phyloP scores from a whole-genome alignment of 1,140 invertebrate genomes.

The Anastrepha obliqua region DNA sequence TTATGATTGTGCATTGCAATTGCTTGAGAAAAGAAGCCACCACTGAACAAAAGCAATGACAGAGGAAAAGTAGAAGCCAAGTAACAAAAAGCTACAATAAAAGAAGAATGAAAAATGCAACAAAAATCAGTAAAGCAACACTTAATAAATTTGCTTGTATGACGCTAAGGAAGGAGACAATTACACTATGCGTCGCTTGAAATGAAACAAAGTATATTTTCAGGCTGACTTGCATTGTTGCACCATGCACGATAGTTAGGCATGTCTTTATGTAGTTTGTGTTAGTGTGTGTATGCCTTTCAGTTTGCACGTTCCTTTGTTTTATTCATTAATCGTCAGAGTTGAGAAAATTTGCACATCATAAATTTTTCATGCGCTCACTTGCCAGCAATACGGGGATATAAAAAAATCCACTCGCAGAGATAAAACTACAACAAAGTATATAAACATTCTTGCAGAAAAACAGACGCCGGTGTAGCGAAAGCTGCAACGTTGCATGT shows the following conservation, averaged over 20 bases:
- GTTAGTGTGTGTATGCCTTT: neutral
- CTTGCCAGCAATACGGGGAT: neutral
- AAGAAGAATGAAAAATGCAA: neutral
- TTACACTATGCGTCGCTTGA: neutral
- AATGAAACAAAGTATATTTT: neutral
- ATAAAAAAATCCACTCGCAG: neutral
- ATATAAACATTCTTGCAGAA: neutral
- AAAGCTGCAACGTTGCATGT: constrained; percentile 42
- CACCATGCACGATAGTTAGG: neutral
- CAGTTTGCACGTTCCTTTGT: neutral
- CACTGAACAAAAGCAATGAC: constrained; percentile 2
- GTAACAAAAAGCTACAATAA: constrained; percentile 1
- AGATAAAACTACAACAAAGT: neutral
- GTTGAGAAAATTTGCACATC: constrained; percentile 48
- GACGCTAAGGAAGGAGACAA: neutral
- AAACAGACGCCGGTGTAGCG: neutral
- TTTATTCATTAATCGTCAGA: constrained; percentile 28
- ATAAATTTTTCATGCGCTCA: constrained; percentile 44
- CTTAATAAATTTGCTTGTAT: neutral
- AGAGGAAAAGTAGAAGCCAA: neutral
- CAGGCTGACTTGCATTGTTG: constrained; percentile 18
- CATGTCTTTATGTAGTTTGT: neutral
- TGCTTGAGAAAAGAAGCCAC: neutral
- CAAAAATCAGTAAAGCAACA: neutral
- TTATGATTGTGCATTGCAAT: constrained; percentile 38